A percentile compares a stretch with the other conserved stretches of the same genome.
Conservation (phyloP, 64 coral and sea anemone species). For the Cladopsammia gracilis region DNA sequence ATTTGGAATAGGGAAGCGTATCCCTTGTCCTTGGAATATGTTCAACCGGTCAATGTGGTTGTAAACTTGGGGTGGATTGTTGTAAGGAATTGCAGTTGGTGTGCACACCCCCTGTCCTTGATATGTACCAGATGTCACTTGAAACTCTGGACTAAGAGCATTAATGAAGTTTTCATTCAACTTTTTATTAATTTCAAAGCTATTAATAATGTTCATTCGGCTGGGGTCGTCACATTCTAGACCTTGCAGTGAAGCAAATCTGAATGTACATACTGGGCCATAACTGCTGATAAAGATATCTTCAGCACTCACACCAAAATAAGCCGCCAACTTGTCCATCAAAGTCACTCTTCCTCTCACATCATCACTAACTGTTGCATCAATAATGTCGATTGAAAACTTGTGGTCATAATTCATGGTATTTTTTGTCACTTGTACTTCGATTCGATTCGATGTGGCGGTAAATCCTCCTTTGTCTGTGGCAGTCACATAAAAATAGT, state of each 20-base stretch:
- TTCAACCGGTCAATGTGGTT: conserved; percentile 78
- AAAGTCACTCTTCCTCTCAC: conserved; percentile 9
- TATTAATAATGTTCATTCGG: background rate
- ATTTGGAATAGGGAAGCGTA: conserved; percentile 57
- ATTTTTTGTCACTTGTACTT: conserved; percentile 36
- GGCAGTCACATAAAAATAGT: conserved; percentile 29
- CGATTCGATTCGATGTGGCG: background rate
- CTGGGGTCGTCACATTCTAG: conserved; percentile 11
- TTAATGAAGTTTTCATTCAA: background rate
- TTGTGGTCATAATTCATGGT: background rate
- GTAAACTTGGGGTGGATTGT: conserved; percentile 37
- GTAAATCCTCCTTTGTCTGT: conserved; percentile 24
- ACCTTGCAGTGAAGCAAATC: background rate
- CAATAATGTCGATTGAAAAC: conserved; percentile 36
- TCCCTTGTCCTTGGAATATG: conserved; percentile 75
- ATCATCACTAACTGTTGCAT: background rate
- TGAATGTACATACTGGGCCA: conserved; percentile 42
- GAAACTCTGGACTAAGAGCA: conserved; percentile 21
- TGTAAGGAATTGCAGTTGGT: background rate
- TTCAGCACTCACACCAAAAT: conserved; percentile 7
- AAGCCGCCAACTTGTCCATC: conserved; percentile 40
- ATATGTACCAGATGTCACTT: background rate
- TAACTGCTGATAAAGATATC: conserved; percentile 24
- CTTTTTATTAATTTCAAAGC: conserved; percentile 22
- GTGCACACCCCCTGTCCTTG: conserved; percentile 17